A percentile compares a stretch with the other conserved stretches of the same genome.
phyloP scores from a whole-genome alignment of 2,797 vertebrate species.

The Spondyliosoma cantharus region DNA sequence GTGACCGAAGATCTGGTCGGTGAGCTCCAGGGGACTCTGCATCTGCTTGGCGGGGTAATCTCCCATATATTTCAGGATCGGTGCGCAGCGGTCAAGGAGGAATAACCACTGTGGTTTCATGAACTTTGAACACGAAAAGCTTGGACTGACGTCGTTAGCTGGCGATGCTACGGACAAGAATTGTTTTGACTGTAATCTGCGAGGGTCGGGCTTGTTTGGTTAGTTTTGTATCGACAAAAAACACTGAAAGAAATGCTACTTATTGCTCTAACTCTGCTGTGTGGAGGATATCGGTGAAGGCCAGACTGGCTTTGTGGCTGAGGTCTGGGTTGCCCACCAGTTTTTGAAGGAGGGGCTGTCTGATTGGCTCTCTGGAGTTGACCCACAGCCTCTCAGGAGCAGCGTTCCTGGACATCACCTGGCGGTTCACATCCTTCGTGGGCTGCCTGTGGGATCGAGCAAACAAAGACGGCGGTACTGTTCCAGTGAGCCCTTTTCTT shows the following conservation, averaged over 20 bases:
- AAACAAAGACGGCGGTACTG: neutral
- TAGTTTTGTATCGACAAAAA: neutral
- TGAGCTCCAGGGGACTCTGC: slow-evolving; percentile 87
- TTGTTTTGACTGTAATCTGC: no score
- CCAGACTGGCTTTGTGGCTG: slow-evolving; percentile 89
- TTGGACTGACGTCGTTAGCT: neutral
- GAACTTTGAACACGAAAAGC: neutral
- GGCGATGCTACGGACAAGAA: neutral
- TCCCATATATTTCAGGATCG: slow-evolving; percentile 97
- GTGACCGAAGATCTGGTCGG: slow-evolving; percentile 92
- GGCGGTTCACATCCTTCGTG: slow-evolving; percentile 87
- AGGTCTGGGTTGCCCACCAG: slow-evolving; percentile 84
- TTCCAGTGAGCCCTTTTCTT: neutral
- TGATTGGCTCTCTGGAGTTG: slow-evolving; percentile 90
- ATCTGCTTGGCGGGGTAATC: slow-evolving; percentile 94
- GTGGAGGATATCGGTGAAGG: slow-evolving; percentile 95
- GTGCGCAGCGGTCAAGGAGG: slow-evolving; percentile 87
- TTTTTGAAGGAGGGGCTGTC: slow-evolving; percentile 89
- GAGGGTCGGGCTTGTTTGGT: neutral
- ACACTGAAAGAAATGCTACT: neutral
- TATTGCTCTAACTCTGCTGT: neutral
- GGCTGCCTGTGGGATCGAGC: slow-evolving; percentile 74
- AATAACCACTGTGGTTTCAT: slow-evolving; percentile 3
- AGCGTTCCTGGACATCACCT: slow-evolving; percentile 86
- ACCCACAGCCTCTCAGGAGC: slow-evolving; percentile 89